Base-by-base conservation (phyloP, 2,113 vertebrate species). In the Dolichotis patagonum region DNA sequence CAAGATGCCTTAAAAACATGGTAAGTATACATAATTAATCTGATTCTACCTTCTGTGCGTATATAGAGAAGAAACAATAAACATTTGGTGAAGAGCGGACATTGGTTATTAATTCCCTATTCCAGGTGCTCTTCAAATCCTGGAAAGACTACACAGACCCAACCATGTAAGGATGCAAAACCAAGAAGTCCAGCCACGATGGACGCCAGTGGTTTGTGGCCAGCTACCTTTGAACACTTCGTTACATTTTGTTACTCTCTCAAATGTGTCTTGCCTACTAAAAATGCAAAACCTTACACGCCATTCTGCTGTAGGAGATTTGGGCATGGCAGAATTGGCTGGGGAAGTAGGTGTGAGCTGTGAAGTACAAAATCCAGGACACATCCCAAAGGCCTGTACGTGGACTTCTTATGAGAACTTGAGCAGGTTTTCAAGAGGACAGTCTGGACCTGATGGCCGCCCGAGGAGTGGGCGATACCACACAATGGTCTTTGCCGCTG, bases 11-110 rank as follows among this genome's bases (percentile, higher is more conserved):
- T 86, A 5, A 52, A 94, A 75, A 85, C 22, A 65, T 83, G 65
- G 73, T 85, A 95, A 93, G 63, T 80, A 80, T 41, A 49, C 17
- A 43, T 85, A 95, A 85, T 94, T 94, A 75, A 91, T 83, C 28
- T 60, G 26, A 93, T 78, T 9, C 49, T 65, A 54, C 9, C 75
- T 92, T 94, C n/a, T 94, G 5, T 73, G 43, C 35, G 13, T 10
- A 35, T 20, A 30, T 1, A 73, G 26, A 77, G 73, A 43, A 89
- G 94, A 88, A 80, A 30, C 28, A 93, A 28, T 78, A 94, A 88
- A 65, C 2, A 63, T 43, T 89, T 89, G 54, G 30, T 84, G 58
- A 93, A 88, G 58, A 83, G 90, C 87, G 52, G 22, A 93, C 26
- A 26, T 5, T 88, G 71, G 16, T 35, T 90, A 46, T 81, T 46